Evolutionary conservation across 2,113 vertebrate genomes (phyloP).

Genomic region (Siniperca chuatsi): DNA sequence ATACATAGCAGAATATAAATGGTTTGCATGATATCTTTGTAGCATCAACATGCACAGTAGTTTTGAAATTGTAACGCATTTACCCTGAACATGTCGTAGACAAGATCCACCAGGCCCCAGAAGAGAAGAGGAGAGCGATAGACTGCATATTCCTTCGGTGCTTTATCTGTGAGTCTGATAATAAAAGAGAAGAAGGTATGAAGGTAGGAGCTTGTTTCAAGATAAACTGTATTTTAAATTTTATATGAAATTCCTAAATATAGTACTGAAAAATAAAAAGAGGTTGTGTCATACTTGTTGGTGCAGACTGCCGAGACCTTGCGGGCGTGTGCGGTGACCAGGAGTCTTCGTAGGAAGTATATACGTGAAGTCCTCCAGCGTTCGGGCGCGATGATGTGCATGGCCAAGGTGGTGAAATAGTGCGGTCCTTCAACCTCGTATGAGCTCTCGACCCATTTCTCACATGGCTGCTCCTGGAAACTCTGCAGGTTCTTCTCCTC

Average conservation of each 20-base stretch:
- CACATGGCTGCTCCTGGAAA: conserved; percentile 96
- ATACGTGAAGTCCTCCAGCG: conserved; percentile 89
- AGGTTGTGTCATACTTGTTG: conserved; percentile 87
- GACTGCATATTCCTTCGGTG: conserved; percentile 92
- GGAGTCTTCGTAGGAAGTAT: conserved; percentile 91
- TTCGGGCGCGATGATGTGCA: conserved; percentile 93
- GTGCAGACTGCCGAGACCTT: conserved; percentile 90
- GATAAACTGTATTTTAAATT: neutral
- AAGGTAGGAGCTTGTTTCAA: neutral
- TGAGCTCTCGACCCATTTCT: conserved; percentile 96
- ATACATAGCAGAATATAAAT: neutral
- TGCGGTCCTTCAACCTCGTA: conserved; percentile 97
- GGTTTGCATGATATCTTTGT: neutral
- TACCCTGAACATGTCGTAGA: conserved; percentile 99
- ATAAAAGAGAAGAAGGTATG: conserved; percentile 5
- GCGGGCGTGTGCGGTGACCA: conserved; percentile 89
- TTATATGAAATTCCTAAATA: neutral
- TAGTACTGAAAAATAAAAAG: neutral
- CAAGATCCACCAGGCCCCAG: conserved; percentile 97
- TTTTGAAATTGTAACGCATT: conserved; percentile 21
- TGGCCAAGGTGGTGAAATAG: conserved; percentile 93
- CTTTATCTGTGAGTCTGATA: conserved; percentile 92
- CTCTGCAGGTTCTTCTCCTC: conserved; percentile 98
- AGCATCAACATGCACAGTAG: neutral
- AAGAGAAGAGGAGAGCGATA: conserved; percentile 98